These are phyloP conservation scores for Prunella himalayana DNA, from an alignment of 2,113 vertebrate species.

Conservation along the genomic window DNA sequence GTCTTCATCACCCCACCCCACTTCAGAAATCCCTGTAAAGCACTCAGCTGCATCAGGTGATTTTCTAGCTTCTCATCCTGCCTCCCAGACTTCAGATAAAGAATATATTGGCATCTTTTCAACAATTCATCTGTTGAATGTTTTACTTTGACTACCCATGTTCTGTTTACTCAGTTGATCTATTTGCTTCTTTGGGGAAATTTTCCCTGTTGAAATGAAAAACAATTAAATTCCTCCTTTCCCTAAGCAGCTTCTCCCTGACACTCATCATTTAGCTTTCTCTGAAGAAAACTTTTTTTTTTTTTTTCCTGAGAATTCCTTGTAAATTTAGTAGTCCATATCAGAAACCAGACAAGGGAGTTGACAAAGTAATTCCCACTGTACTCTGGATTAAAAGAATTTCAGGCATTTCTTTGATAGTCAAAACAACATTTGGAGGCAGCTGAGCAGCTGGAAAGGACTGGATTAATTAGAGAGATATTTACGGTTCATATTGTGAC, in stretches of 20 bases:
- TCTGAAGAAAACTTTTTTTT: neutral
- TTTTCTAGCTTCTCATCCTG: neutral
- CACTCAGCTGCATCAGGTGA: neutral
- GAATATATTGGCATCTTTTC: neutral
- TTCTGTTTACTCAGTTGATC: neutral
- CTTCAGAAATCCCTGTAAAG: neutral
- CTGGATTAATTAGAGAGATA: conserved; percentile 10
- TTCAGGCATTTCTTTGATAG: neutral
- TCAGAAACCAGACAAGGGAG: neutral
- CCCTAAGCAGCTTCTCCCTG: neutral
- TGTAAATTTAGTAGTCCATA: conserved; percentile 1
- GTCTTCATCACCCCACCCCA: neutral
- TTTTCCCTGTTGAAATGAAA: neutral
- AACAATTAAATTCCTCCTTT: neutral
- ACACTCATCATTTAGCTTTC: neutral
- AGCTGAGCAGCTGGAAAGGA: conserved; percentile 13
- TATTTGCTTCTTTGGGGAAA: neutral
- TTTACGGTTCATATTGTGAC: neutral
- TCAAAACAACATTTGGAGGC: conserved; percentile 15
- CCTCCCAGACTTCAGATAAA: neutral
- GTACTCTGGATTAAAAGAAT: neutral
- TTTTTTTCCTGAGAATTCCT: neutral
- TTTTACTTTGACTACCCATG: neutral
- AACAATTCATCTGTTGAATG: neutral
- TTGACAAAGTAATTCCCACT: neutral